Evolutionary conservation across 2,113 vertebrate genomes (phyloP), one percentile per base, ranked within the genome.

Genomic region (Macquaria australasica): DNA sequence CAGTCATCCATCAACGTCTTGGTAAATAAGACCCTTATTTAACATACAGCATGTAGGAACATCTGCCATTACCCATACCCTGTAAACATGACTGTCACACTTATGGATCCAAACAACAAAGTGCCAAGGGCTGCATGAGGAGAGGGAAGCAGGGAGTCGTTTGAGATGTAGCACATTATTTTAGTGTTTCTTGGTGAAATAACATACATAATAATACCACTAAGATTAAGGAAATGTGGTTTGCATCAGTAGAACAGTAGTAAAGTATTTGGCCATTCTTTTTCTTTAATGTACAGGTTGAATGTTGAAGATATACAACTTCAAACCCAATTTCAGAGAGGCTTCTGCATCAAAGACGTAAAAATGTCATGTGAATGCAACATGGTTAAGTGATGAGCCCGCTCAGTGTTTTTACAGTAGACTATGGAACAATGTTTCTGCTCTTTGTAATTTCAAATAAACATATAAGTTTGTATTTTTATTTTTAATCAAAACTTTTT

Each of bases 51-150:
- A 31, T 66, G 45, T n/a, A 50, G 53, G 53, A 87, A 74, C 68
- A 79, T 85, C 86, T 87, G 79, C 43, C 64, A 66, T 70, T 37
- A 41, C 15, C 83, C 1, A n/a, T 43, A 48, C 39, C 50, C 77
- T 81, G 81, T 79, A 84, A 91, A 90, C 79, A 81, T 50, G 25
- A 34, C 50, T 80, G 85, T 88, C 79, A 85, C 89, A 90, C 82
- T 79, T 77, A 72, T 70, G 66, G 58, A 87, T 81, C 53, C 31
- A 64, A 82, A 62, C 76, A 76, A 39, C 56, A 55, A 50, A 23
- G 67, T 83, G 81, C 72, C 75, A 88, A 77, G 20, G 25, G 41
- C 14, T 53, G 82, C 43, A 39, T 1, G 34, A 34, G 28, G 11
- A 55, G 72, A 60, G 10, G 20, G 18, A 69, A 60, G n/a, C 74